Percentiles rank a stretch among this genome's conserved stretches.
Conservation (phyloP, 2,113 vertebrate genomes). For the Perccottus glenii region DNA sequence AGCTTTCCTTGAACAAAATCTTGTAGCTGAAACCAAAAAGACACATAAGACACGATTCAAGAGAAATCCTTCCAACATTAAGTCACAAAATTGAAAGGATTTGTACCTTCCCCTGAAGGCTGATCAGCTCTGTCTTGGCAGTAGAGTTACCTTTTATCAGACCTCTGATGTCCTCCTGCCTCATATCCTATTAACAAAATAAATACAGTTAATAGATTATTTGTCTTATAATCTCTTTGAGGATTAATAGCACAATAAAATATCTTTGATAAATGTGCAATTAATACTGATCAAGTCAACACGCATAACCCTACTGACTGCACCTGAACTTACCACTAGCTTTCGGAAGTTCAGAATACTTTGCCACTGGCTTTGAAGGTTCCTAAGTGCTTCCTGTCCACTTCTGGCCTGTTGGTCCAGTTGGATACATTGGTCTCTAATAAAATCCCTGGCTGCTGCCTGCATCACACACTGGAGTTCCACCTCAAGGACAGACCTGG, state of each 20-base stretch:
- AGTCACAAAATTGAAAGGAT: not conserved
- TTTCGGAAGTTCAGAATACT: conserved; percentile 81
- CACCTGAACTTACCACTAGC: conserved; percentile 74
- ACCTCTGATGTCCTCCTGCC: conserved; percentile 79
- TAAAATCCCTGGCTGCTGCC: conserved; percentile 66
- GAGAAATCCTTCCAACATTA: not conserved
- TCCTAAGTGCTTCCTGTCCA: conserved; percentile 72
- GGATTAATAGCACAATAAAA: not conserved
- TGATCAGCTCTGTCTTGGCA: conserved; percentile 72
- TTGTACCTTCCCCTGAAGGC: conserved; percentile 73
- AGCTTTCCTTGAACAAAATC: conserved; percentile 66
- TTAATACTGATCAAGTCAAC: not conserved
- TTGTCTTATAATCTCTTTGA: not conserved
- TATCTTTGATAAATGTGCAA: no score
- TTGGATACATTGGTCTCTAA: conserved; percentile 67
- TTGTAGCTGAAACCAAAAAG: conserved; percentile 62
- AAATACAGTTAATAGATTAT: not conserved
- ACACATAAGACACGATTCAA: not conserved
- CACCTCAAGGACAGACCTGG: conserved; percentile 78
- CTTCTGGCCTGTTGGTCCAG: conserved; percentile 69
- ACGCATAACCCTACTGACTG: not conserved
- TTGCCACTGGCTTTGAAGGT: conserved; percentile 81
- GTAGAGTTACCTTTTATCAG: conserved; percentile 81
- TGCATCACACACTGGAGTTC: conserved; percentile 78
- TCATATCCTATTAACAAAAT: conserved; percentile 64